Evolutionary conservation across 1,140 invertebrate genomes (phyloP), one percentile per base, ranked within the genome.

Genomic region (Drosophila elegans): DNA sequence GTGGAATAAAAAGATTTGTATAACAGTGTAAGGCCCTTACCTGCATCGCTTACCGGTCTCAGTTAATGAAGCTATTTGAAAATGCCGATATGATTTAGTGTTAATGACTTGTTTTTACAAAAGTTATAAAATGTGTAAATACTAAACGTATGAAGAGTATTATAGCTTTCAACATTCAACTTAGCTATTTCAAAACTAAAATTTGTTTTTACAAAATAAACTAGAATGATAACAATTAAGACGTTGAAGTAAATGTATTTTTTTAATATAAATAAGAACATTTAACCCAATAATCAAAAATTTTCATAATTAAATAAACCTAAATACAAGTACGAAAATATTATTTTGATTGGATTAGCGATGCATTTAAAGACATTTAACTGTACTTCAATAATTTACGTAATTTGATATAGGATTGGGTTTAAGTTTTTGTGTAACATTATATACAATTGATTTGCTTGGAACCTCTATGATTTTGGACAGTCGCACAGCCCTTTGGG

Each of bases 401-500:
- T 42, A 52, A n/a, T 64, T 66, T 3, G 10, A 41, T 63, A 63
- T 42, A 25, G 39, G 27, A 3, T 54, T 45, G 36, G 62, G 49
- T 2, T 38, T 45, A 38, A 25, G 10, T 60, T 27, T 41, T 55
- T 34, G 27, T 44, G 67, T 68, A 25, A 55, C 27, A 68, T 34
- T 68, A 62, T 76, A 42, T 74, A 64, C 54, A 67, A 39, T 63
- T 48, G 12, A 63, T 71, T 52, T 44, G 39, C 38, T 29, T 27
- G 27, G 16, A 55, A 54, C 32, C 49, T 54, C 10, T 11, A 60
- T 75, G 16, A 61, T 75, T 80, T 88, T 86, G 66, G 79, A 86
- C 75, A 88, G 51, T 79, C 59, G 49, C 83, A 86, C 83, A 86
- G 83, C 83, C 83, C 83, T 75, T 49, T 75, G 62, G 71, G 57